These are phyloP conservation scores for Poeciliopsis presidionis DNA, from an alignment of 2,797 vertebrate genomes.

Conservation along the genomic window DNA sequence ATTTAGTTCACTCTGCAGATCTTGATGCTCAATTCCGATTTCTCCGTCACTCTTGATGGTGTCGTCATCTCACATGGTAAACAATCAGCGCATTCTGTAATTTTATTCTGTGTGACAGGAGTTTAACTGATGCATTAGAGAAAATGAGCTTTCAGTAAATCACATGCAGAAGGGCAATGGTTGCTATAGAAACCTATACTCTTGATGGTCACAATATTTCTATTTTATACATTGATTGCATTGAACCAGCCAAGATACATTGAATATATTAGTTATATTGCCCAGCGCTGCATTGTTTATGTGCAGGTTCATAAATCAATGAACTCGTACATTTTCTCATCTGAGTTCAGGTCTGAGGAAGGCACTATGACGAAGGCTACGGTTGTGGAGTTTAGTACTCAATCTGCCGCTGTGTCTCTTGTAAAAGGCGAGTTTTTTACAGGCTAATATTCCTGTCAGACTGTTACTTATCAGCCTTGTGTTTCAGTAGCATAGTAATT, in stretches of 20 bases:
- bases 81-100: neutral
- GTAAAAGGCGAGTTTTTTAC: neutral
- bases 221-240: neutral
- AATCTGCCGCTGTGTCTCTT: neutral
- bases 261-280: neutral
- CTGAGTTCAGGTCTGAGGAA: neutral
- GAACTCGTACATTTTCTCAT: neutral
- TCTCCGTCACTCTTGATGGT: neutral
- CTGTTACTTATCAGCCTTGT: neutral
- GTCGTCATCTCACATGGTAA: neutral
- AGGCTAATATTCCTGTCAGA: conserved; percentile 2
- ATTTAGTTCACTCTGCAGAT: too few species aligned
- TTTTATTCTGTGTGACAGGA: neutral
- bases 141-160: neutral
- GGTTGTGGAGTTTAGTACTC: neutral
- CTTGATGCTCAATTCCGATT: too few species aligned
- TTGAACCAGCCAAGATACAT: neutral
- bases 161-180: neutral
- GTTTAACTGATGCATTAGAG: neutral
- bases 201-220: neutral
- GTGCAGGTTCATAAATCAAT: neutral
- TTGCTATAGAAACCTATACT: neutral
- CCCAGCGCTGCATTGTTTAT: neutral
- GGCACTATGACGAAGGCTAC: neutral
- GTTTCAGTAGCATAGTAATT: neutral